Conservation (phyloP, 1,140 invertebrate species). For the Drosophila trapezifrons region DNA sequence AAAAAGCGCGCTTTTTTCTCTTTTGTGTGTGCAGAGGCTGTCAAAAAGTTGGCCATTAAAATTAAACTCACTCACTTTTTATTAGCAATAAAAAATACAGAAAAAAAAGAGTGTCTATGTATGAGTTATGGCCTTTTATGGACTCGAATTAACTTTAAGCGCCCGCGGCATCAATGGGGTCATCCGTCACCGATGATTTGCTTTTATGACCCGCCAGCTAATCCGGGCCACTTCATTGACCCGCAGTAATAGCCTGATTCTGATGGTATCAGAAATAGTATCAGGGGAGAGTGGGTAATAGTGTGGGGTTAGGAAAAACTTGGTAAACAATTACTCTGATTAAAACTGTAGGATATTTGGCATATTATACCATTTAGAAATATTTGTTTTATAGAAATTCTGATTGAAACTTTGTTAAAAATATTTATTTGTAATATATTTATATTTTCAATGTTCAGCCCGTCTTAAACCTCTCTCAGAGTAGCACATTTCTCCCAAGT, state of each 20-base stretch:
- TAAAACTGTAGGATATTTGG: no score
- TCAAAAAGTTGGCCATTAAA: constrained; percentile 46
- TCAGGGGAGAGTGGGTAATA: neutral
- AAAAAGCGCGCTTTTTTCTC: constrained; percentile 11
- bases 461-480: no score
- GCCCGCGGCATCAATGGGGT: constrained; percentile 23
- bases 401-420: neutral
- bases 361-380: neutral
- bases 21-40: constrained; percentile 14
- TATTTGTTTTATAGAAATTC: neutral
- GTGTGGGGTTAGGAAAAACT: no score
- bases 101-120: constrained; percentile 5
- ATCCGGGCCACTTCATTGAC: neutral
- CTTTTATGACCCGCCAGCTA: constrained; percentile 25
- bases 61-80: constrained; percentile 54
- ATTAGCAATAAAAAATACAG: constrained; percentile 42
- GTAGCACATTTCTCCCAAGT: neutral
- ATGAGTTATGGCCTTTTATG: constrained; percentile 43
- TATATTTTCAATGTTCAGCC: no score
- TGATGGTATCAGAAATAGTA: no score
- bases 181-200: constrained; percentile 30
- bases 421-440: no score
- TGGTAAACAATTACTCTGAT: neutral
- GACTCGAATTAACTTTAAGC: constrained; percentile 59
- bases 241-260: neutral